Conservation (phyloP, 30 jellyfish, hydroid and myxozoan species). For the Chironex yamaguchii region DNA sequence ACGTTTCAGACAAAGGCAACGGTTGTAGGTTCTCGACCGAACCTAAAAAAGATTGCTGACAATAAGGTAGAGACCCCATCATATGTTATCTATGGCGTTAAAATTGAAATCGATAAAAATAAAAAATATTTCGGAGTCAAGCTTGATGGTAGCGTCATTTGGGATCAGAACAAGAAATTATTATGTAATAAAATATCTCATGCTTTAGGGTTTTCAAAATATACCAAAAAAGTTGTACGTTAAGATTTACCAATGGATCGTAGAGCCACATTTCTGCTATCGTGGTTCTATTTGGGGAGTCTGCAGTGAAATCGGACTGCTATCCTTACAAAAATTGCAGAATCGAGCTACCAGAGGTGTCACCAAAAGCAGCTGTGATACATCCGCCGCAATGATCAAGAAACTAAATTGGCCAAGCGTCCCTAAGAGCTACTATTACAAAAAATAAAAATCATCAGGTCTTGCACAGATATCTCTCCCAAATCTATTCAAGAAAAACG, state of each 20-base stretch:
- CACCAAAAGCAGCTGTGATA: too few species aligned
- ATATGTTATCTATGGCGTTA: constrained; percentile 6
- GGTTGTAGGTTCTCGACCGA: constrained; percentile 23
- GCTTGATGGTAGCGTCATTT: background rate
- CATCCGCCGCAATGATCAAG: background rate
- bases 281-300: background rate
- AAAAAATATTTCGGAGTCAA: constrained; percentile 5
- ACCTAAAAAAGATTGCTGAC: background rate
- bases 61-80: constrained; percentile 1
- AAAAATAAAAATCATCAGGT: constrained; percentile 5
- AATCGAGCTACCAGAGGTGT: too few species aligned
- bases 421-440: background rate
- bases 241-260: background rate
- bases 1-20: constrained; percentile 23
- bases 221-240: background rate
- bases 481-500: background rate
- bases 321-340: constrained; percentile 15
- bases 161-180: too few species aligned
- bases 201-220: background rate
- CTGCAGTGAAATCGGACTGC: background rate
- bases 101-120: constrained; percentile 14
- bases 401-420: constrained; percentile 7
- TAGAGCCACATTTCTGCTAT: background rate
- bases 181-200: too few species aligned
- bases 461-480: constrained; percentile 1